These are phyloP conservation scores for Danio kyathit DNA, from an alignment of 2,797 vertebrate species.

Conservation along the genomic window DNA sequence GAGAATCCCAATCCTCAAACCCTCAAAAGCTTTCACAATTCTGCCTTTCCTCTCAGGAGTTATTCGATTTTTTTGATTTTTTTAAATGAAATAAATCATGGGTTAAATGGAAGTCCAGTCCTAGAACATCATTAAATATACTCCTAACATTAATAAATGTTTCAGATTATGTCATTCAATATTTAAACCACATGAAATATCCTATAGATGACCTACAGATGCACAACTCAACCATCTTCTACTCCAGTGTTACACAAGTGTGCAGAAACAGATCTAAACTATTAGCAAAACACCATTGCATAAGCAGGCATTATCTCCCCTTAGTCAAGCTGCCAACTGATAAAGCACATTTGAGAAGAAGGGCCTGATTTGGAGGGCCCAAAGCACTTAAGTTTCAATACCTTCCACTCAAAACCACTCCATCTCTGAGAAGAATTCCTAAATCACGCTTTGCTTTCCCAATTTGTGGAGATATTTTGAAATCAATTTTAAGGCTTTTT, in stretches of 20 bases:
- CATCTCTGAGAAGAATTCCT: slow-evolving; percentile 26
- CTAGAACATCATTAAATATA: background rate
- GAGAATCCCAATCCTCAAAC: no score
- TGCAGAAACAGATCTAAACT: slow-evolving; percentile 22
- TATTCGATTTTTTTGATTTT: no score
- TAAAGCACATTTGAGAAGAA: slow-evolving; percentile 40
- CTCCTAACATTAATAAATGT: slow-evolving; percentile 12
- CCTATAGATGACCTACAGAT: slow-evolving; percentile 7
- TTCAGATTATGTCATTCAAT: background rate
- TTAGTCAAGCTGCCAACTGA: slow-evolving; percentile 43
- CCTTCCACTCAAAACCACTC: slow-evolving; percentile 41
- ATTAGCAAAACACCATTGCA: slow-evolving; percentile 22
- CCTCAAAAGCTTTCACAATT: no score
- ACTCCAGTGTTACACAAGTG: background rate
- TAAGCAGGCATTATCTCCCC: slow-evolving; percentile 26
- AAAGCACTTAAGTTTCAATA: slow-evolving; percentile 29
- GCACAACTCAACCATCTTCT: background rate
- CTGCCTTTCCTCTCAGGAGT: no score
- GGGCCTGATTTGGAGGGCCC: slow-evolving; percentile 17
- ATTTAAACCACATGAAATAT: slow-evolving; percentile 5
- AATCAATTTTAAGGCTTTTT: slow-evolving; percentile 14
- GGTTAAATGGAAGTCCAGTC: background rate
- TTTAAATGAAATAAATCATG: background rate
- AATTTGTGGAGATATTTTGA: slow-evolving; percentile 36
- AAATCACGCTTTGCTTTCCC: background rate